Conservation (phyloP, 1,140 invertebrate species). For the Agraylea sexmaculata region DNA sequence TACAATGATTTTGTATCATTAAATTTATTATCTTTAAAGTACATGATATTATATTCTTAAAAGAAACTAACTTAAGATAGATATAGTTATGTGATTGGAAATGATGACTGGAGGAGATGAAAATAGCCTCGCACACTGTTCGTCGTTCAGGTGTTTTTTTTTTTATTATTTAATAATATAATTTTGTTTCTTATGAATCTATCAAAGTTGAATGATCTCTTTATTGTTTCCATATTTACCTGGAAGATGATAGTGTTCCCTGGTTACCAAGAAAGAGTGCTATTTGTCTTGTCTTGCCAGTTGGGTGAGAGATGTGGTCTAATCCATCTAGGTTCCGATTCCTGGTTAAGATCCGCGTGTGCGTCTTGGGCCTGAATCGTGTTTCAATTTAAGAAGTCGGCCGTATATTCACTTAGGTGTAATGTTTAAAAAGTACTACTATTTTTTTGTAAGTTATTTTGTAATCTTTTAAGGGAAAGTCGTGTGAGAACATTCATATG, state of each 20-base stretch:
- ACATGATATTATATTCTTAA: slow-evolving; percentile 22
- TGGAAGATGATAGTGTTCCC: too few relatives aligned
- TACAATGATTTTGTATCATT: slow-evolving; percentile 20
- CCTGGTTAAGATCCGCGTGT: too few relatives aligned
- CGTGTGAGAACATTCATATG: slow-evolving; percentile 17
- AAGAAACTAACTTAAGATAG: slow-evolving; percentile 19
- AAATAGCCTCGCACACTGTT: neutral
- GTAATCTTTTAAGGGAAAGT: slow-evolving; percentile 19
- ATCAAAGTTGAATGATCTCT: too few relatives aligned
- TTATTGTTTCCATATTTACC: too few relatives aligned
- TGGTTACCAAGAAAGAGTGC: too few relatives aligned
- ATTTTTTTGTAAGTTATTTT: slow-evolving; percentile 23
- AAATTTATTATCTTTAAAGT: slow-evolving; percentile 20
- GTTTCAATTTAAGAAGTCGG: slow-evolving; percentile 13
- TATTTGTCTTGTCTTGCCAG: too few relatives aligned
- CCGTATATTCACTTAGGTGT: slow-evolving; percentile 19
- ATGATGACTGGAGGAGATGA: too few relatives aligned
- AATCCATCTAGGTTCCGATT: too few relatives aligned
- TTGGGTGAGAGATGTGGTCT: too few relatives aligned
- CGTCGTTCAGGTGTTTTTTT: neutral
- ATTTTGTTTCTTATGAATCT: too few relatives aligned
- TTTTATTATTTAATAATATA: too few relatives aligned
- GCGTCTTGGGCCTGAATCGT: slow-evolving; percentile 10
- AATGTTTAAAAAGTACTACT: slow-evolving; percentile 21
- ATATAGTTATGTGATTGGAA: neutral